Evolutionary conservation across 2,113 vertebrate genomes (phyloP), one percentile per base, ranked within the genome.

Genomic region (Microcebus jonahi): DNA sequence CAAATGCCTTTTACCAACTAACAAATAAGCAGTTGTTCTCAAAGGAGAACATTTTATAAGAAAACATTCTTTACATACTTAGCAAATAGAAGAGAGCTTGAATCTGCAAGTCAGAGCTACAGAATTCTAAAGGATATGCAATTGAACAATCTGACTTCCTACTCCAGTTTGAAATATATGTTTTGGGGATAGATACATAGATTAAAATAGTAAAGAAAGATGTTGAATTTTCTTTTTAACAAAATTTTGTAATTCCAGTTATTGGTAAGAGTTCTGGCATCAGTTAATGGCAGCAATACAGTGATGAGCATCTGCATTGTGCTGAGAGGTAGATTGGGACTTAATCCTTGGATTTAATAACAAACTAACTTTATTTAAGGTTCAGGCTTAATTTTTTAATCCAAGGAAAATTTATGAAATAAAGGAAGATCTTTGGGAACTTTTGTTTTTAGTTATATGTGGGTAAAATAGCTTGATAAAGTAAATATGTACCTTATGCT

Each of bases 321-420:
- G 65, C 92, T 92, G 20, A 97, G 97, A 96, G 93, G 96, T 96
- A 97, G 95, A 95, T 4, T 59, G 92, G 90, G 31, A 96, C 67
- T 92, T 82, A 86, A 92, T 81, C 42, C 94, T 96, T 91, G 42
- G 79, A 90, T 82, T 94, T 92, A 88, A 86, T 83, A 94, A 88
- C 29, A 55, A 94, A 97, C 67, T 91, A 85, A 90, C 11, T 83
- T 94, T 91, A 88, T 67, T 77, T 87, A 96, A 91, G 11, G 8
- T 79, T 73, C 92, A 82, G 42, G 14, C 42, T 91, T 42, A 61
- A 70, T 90, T 93, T 73, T 93, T 88, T 89, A 83, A 97, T 88
- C 57, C 81, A 67, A 55, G 61, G 50, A 85, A 95, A 92, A 94
- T 81, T 83, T 94, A 84, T 79, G 27, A 97, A 93, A 36, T 29